Base-by-base conservation (phyloP, 2,797 vertebrate species). In the Enteromius trimaculatus region DNA sequence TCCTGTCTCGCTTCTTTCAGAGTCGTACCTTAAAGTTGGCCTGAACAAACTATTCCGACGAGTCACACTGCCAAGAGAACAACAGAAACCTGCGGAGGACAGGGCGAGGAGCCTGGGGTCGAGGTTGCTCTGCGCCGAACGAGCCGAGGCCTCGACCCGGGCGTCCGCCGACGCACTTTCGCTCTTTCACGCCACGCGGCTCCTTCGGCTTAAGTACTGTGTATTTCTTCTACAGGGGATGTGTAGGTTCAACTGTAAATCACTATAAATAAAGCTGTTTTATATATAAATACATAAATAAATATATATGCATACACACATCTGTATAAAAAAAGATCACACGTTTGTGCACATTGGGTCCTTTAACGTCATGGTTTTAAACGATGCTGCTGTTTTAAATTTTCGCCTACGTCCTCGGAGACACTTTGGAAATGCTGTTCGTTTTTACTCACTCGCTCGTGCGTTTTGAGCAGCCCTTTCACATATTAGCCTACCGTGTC, bases 221-320 rank as follows among this genome's bases (percentile, higher is more conserved):
- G 96, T 95, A 96, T 96, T 97, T 96, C 94, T 97, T 96, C 96
- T 96, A 92, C 92, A 90, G 89, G 88, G 94, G 94, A 95, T 93
- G 93, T 97, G 96, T 96, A 96, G 95, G 95, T 95, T 94, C 95
- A 95, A 95, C 94, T 99, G 97, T 99, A 99, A 96, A 99, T 96
- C 91, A 94, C 95, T 97, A 98, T 99, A 99, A 97, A 99, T 97
- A 97, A 94, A 95, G 93, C 87, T 88, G 90, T 94, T 95, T 94
- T 93, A 92, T 92, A 85, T 86, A 90, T 96, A 96, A 96, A 88
- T 93, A 88, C 77, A 93, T 85, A 90, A 80, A 83, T 26, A 77
- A 70, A 85, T 80, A 72, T 49, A 84, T 49, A 78, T 64, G 77
- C 39, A 91, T 86, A 92, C 74, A 91, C 49, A 91, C 82, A 90